These are phyloP conservation scores for Apodemus agrarius DNA, from an alignment of 2,797 vertebrate genomes.

Conservation along the genomic window DNA sequence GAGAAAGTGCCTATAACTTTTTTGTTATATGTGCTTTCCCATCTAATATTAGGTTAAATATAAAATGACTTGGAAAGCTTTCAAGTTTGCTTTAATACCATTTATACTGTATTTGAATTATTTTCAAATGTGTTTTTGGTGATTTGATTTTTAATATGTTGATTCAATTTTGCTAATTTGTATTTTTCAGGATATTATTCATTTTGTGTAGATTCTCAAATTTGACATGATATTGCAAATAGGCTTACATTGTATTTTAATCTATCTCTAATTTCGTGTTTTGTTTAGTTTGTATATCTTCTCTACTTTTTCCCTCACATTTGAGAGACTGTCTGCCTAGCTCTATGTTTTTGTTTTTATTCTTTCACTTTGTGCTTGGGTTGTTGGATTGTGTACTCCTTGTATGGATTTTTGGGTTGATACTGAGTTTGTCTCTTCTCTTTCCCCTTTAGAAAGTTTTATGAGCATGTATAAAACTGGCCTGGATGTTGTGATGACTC, in stretches of 20 bases:
- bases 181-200: constrained; percentile 42
- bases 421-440: background rate
- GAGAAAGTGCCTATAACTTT: background rate
- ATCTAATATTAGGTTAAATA: constrained; percentile 7
- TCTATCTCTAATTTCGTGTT: background rate
- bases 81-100: constrained; percentile 11
- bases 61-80: constrained; percentile 31
- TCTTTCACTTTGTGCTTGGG: background rate
- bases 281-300: constrained; percentile 26
- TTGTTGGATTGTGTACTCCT: constrained; percentile 23
- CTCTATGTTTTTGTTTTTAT: background rate
- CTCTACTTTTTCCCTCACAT: constrained; percentile 20
- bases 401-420: constrained; percentile 15
- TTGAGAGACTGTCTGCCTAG: constrained; percentile 13
- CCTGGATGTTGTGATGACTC: background rate
- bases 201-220: constrained; percentile 16
- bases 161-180: constrained; percentile 35
- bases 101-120: constrained; percentile 34
- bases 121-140: background rate
- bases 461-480: background rate
- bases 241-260: constrained; percentile 3
- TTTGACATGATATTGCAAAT: background rate
- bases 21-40: background rate
- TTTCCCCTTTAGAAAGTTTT: background rate
- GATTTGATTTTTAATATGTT: constrained; percentile 25